Evolutionary conservation across 1,140 invertebrate species (phyloP).

Genomic region (Drosophila ogumai): DNA sequence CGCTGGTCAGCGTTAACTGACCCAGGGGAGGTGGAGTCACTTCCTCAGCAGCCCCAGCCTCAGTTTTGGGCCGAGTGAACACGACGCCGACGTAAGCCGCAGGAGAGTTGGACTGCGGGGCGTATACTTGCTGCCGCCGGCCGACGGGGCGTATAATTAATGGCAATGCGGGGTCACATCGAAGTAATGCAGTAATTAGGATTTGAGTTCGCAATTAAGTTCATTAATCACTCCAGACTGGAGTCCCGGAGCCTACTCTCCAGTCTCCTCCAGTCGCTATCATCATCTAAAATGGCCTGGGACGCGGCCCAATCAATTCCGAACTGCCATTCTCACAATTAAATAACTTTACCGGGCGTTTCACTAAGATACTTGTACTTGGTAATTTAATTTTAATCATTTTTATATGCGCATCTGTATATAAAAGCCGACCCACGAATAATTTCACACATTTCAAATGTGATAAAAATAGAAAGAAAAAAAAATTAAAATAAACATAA

Average conservation of each 20-base stretch:
- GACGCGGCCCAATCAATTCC: slow-evolving; percentile 22
- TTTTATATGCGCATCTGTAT: slow-evolving; percentile 62
- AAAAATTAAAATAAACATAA: background rate
- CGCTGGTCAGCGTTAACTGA: slow-evolving; percentile 84
- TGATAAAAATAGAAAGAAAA: slow-evolving; percentile 44
- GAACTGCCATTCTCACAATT: slow-evolving; percentile 66
- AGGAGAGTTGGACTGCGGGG: slow-evolving; percentile 21
- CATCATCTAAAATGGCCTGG: slow-evolving; percentile 13
- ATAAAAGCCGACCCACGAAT: slow-evolving; percentile 42
- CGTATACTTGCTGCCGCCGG: slow-evolving; percentile 10
- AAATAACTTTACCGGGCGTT: slow-evolving; percentile 60
- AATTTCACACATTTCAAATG: slow-evolving; percentile 70
- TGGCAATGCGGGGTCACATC: slow-evolving; percentile 66
- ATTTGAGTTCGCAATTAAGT: slow-evolving; percentile 79
- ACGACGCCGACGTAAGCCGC: slow-evolving; percentile 72
- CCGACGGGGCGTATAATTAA: slow-evolving; percentile 71
- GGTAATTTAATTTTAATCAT: slow-evolving; percentile 56
- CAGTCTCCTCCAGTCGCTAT: background rate
- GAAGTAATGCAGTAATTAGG: slow-evolving; percentile 73
- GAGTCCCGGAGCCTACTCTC: background rate
- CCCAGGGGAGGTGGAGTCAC: slow-evolving; percentile 59
- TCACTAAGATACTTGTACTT: slow-evolving; percentile 57
- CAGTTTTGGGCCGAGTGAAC: slow-evolving; percentile 16
- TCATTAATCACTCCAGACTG: slow-evolving; percentile 60
- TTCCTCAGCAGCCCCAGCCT: slow-evolving; percentile 19